These are phyloP conservation scores for Tichodroma muraria DNA, from an alignment of 2,113 vertebrate genomes.

Conservation along the genomic window DNA sequence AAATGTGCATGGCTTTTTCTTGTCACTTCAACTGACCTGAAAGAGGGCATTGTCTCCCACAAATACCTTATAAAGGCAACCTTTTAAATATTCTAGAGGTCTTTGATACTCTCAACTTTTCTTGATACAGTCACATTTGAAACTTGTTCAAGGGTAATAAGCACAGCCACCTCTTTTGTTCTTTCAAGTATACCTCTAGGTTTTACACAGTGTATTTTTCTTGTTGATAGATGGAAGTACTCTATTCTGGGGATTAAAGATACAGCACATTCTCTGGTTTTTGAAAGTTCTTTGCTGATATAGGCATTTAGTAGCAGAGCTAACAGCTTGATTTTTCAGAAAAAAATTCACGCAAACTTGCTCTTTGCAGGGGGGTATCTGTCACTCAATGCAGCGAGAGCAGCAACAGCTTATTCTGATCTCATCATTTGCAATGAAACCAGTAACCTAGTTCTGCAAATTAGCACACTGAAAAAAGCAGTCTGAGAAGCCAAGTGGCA, in stretches of 20 bases:
- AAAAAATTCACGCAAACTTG: constrained; percentile 17
- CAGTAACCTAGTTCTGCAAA: constrained; percentile 43
- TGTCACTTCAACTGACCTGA: not conserved
- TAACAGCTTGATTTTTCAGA: constrained; percentile 48
- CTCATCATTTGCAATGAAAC: constrained; percentile 22
- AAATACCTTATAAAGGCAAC: not conserved
- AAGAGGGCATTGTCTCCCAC: not conserved
- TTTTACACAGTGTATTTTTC: not conserved
- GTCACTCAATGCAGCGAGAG: not conserved
- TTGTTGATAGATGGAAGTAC: not conserved
- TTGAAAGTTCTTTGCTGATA: constrained; percentile 45
- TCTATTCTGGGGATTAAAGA: constrained; percentile 14
- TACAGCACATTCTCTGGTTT: not conserved
- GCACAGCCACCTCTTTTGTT: not conserved
- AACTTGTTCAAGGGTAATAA: not conserved
- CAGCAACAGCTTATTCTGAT: constrained; percentile 16
- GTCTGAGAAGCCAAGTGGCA: not conserved
- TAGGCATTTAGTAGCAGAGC: constrained; percentile 10
- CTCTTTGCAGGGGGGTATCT: not conserved
- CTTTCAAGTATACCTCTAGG: not conserved
- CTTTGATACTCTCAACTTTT: not conserved
- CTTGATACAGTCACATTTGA: not conserved
- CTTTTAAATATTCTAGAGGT: not conserved
- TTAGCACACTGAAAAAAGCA: not conserved
- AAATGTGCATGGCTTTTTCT: not conserved